phyloP scores from a whole-genome alignment of 2,797 vertebrate species.

The Anisognathus igniventris region DNA sequence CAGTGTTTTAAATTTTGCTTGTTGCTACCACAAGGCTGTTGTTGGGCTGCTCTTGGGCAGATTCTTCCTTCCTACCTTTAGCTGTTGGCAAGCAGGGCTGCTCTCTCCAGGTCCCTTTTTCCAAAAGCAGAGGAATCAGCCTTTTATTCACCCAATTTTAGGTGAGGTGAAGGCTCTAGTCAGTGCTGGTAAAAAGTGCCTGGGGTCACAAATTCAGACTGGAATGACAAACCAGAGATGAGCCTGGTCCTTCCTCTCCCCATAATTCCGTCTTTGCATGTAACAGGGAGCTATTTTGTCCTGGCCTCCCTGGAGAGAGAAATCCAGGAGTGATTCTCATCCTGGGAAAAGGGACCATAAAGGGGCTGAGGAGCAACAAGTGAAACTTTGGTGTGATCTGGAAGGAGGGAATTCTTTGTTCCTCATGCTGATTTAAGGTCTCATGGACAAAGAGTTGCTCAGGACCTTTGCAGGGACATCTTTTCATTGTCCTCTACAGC shows the following conservation, averaged over 20 bases:
- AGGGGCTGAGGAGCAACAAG: background rate
- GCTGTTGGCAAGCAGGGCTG: background rate
- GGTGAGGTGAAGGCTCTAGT: background rate
- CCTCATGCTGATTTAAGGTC: background rate
- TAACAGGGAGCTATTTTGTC: background rate
- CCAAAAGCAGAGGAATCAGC: background rate
- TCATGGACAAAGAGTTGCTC: background rate
- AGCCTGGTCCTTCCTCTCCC: background rate
- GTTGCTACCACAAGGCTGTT: background rate
- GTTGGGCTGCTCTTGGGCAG: background rate
- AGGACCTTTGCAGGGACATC: background rate
- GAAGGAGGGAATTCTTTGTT: background rate
- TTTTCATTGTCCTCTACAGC: background rate
- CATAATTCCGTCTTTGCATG: rapidly evolving
- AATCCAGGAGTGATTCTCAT: background rate
- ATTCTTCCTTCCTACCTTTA: background rate
- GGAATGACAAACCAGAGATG: background rate
- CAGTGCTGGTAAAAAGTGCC: background rate
- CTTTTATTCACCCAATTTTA: background rate
- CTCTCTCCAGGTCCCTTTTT: background rate
- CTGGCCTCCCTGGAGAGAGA: background rate
- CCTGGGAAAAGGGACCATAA: background rate
- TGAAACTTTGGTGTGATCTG: background rate
- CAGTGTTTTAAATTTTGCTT: background rate
- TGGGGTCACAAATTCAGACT: background rate